These are phyloP conservation scores for Gambusia holbrooki DNA, from an alignment of 2,113 vertebrate genomes.

Conservation along the genomic window DNA sequence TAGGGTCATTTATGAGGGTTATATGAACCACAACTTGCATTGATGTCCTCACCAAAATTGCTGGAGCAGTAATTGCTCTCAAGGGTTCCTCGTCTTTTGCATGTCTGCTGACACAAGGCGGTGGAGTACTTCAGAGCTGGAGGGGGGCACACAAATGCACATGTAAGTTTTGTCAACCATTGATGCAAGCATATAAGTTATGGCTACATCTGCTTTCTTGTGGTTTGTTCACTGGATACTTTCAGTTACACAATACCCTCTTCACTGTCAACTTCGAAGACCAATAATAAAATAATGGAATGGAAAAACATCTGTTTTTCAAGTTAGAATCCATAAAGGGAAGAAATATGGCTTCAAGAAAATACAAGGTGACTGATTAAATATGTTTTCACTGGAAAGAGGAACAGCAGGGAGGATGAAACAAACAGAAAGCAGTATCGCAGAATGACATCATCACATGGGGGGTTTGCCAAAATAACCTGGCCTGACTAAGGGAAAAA, in stretches of 20 bases:
- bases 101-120: conserved; percentile 92
- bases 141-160: conserved; percentile 40
- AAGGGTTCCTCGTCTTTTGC: conserved; percentile 87
- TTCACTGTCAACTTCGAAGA: conserved; percentile 12
- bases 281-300: conserved; percentile 16
- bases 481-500: conserved; percentile 43
- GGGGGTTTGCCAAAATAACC: conserved; percentile 33
- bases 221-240: conserved; percentile 34
- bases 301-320: conserved; percentile 48
- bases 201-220: conserved; percentile 28
- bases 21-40: conserved; percentile 10
- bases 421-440: conserved; percentile 28
- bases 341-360: conserved; percentile 14
- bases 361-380: conserved; percentile 31
- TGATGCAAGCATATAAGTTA: conserved; percentile 26
- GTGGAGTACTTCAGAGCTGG: conserved; percentile 91
- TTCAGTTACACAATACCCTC: conserved; percentile 25
- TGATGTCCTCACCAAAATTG: conserved; percentile 90
- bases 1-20: conserved; percentile 6
- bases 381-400: conserved; percentile 44
- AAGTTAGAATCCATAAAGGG: conserved; percentile 27
- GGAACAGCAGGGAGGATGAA: conserved; percentile 22
- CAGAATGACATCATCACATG: conserved; percentile 43
- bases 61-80: conserved; percentile 96
- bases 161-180: conserved; percentile 34